phyloP scores from a whole-genome alignment of 1,140 invertebrate species.

The Tetramorium simillimum region DNA sequence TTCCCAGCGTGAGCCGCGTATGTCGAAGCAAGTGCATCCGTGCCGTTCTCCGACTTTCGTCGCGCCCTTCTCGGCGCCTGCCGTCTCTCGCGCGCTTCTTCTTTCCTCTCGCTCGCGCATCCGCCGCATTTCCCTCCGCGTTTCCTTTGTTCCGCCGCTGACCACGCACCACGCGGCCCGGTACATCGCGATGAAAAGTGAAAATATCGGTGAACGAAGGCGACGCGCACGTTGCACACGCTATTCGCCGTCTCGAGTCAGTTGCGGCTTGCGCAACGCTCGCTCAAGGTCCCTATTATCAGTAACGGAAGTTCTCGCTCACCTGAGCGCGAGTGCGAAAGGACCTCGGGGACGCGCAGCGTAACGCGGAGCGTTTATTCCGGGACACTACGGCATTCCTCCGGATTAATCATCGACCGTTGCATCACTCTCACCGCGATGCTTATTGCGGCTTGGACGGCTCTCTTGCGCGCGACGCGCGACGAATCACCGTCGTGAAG shows the following conservation, averaged over 20 bases:
- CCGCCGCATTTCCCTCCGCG: background rate
- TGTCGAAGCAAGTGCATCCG: conserved; percentile 1
- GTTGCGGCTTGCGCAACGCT: conserved; percentile 45
- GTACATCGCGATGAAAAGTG: conserved; percentile 66
- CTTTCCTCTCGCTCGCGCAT: background rate
- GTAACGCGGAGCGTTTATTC: background rate
- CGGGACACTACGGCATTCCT: background rate
- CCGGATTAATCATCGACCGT: conserved; percentile 11
- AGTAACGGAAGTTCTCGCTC: conserved; percentile 72
- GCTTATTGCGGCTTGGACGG: background rate
- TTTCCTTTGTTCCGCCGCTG: conserved; percentile 56
- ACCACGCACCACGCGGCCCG: background rate
- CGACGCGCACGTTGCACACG: conserved; percentile 14
- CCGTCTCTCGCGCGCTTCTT: background rate
- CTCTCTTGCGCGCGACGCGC: background rate
- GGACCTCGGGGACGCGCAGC: background rate
- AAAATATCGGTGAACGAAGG: conserved; percentile 70
- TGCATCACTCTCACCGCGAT: background rate
- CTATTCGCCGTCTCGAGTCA: background rate
- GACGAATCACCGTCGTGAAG: background rate
- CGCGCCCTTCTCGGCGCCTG: background rate
- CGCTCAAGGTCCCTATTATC: conserved; percentile 70
- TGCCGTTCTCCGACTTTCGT: background rate
- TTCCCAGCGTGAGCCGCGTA: conserved; percentile 20
- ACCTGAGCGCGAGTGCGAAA: conserved; percentile 67